A percentile compares a stretch with the other conserved stretches of the same genome.
Conservation (phyloP, 2,797 vertebrate genomes). For the Sternotherus odoratus region DNA sequence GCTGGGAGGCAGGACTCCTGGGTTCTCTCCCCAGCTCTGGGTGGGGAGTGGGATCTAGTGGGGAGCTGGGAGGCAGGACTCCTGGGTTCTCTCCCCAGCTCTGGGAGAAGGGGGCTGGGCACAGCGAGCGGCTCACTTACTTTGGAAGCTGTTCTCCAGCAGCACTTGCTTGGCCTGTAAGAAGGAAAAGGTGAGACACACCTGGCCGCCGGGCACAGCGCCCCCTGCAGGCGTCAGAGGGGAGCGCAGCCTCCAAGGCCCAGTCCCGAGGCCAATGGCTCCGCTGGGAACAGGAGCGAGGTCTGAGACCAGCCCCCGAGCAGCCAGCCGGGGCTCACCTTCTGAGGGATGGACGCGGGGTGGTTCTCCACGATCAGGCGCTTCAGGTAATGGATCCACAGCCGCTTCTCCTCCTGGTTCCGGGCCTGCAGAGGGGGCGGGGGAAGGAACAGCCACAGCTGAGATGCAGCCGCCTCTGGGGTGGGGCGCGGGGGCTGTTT, state of each 20-base stretch:
- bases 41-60: too few relatives aligned
- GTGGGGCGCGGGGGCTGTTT: too few relatives aligned
- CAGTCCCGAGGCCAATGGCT: background rate
- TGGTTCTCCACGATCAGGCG: constrained; percentile 92
- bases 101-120: background rate
- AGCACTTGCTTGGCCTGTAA: constrained; percentile 91
- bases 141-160: constrained; percentile 87
- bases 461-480: background rate
- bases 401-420: constrained; percentile 92
- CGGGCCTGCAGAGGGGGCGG: constrained; percentile 81
- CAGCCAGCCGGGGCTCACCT: constrained; percentile 77
- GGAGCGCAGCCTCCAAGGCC: background rate
- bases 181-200: background rate
- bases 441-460: background rate
- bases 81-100: too few relatives aligned
- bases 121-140: constrained; percentile 79
- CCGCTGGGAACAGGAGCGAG: background rate
- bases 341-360: constrained; percentile 89
- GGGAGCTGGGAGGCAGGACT: too few relatives aligned
- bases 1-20: too few relatives aligned
- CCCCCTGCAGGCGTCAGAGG: too few relatives aligned
- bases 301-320: background rate
- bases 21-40: too few relatives aligned
- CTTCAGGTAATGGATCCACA: constrained; percentile 95
- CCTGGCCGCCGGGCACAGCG: background rate